Evolutionary conservation across 2,113 vertebrate species (phyloP), one percentile per base, ranked within the genome.

Genomic region (Lepus timidus): DNA sequence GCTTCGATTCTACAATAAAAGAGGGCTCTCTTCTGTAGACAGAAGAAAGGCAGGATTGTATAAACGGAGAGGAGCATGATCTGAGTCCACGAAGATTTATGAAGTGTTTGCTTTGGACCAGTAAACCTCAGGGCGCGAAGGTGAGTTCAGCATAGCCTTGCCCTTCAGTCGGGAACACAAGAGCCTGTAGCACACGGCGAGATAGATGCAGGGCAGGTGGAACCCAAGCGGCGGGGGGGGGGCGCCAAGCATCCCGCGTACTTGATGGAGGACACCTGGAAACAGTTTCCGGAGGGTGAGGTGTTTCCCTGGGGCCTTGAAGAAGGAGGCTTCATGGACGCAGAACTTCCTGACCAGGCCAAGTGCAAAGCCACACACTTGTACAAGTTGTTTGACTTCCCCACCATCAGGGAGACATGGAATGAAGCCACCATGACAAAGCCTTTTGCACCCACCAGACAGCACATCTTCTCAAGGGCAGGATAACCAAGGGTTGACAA

Each of bases 131-230:
- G 62, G 80, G 22, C 39, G 84, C 85, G 74, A 90, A 81, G 51
- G 70, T 67, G 51, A 80, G 44, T 85, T 80, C 91, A 92, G 14
- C 55, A 94, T 23, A 27, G 70, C 74, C 33, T 94, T 74, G 79
- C 68, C 86, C 84, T 91, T 33, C 9, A 82, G 64, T 82, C 13
- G 51, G 73, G 55, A 29, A 58, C 65, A 62, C 64, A 71, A 84
- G 39, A 81, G 68, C 52, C 44, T 82, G 13, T 64, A 82, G 81
- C 44, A 44, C 52, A 86, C 55, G 73, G 55, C 9, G 29, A 92
- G 96, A 84, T 70, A 92, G 96, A 84, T 70, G 23, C 58, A 85
- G 81, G 55, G 51, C 78, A 39, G 82, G 61, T 55, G 11, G 74
- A 91, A 90, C 19, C 39, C 52, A 79, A 61, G 67, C 61, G 31